phyloP scores from a whole-genome alignment of 2,888 invertebrate species.

The Nomada lathburiana region DNA sequence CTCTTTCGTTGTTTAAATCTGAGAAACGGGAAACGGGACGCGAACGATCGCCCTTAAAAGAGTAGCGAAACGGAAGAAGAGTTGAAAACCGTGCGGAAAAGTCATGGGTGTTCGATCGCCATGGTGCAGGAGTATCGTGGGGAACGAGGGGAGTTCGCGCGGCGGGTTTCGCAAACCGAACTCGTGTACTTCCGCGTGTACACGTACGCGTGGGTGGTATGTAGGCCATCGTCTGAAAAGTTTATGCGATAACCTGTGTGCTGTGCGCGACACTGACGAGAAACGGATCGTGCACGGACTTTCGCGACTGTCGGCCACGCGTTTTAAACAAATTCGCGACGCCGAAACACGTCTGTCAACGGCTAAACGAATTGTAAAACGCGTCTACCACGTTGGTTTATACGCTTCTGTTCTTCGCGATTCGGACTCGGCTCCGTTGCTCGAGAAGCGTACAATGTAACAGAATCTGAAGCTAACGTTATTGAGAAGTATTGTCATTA shows the following conservation, averaged over 20 bases:
- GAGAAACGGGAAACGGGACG: slow-evolving; percentile 17
- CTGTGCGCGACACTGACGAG: slow-evolving; percentile 39
- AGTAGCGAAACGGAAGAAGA: background rate
- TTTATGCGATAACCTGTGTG: slow-evolving; percentile 69
- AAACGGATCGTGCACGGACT: slow-evolving; percentile 13
- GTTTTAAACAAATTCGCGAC: slow-evolving; percentile 9
- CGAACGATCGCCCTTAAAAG: slow-evolving; percentile 52
- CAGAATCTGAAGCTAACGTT: no score
- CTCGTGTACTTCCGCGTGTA: slow-evolving; percentile 47
- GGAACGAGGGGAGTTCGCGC: slow-evolving; percentile 3
- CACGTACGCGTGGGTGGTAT: slow-evolving; percentile 57
- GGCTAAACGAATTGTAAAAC: slow-evolving; percentile 9
- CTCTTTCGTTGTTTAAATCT: background rate
- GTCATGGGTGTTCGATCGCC: slow-evolving; percentile 55
- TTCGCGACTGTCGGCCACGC: background rate
- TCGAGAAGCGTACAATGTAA: background rate
- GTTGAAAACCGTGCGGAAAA: slow-evolving; percentile 47
- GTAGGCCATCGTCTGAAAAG: slow-evolving; percentile 75
- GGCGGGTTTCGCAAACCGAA: slow-evolving; percentile 42
- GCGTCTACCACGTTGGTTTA: background rate
- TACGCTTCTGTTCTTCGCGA: background rate
- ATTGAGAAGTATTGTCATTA: no score
- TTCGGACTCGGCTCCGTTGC: background rate
- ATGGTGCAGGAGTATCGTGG: background rate
- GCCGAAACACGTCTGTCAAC: slow-evolving; percentile 16